Base-by-base conservation (phyloP, 2,113 vertebrate genomes). In the Brachyhypopomus occidentalis region DNA sequence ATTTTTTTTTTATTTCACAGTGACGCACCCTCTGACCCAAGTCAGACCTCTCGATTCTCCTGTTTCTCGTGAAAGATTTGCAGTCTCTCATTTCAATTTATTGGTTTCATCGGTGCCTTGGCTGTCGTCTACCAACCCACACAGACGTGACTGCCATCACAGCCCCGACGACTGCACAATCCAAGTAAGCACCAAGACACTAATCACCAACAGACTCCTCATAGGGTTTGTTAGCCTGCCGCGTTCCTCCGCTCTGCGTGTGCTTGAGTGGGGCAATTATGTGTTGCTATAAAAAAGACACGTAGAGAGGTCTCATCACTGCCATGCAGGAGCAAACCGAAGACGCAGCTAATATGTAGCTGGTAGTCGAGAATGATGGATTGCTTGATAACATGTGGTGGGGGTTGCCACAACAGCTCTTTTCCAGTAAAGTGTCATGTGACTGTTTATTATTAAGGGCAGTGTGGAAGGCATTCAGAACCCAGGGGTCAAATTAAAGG, bases 361-460 rank as follows among this genome's bases (percentile, higher is more conserved):
- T 63, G 67, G 67, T 62, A 72, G 66, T 72, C 77, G 64, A 69
- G 45, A 25, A 52, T 72, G 78, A 79, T 79, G 56, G 56, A 79
- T 72, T 79, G 25, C 38, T 62, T 79, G 19, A 60, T 48, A 79
- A 71, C 60, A 72, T 79, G 69, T 62, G 38, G 67, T 72, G 58
- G 58, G 63, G 69, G 63, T 72, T 72, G 38, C 70, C 34, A 59
- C 79, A 75, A 78, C 27, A 82, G 36, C 30, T 81, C 14, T 79
- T 71, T 85, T 85, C 71, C 75, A 81, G 79, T 82, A 82, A 81
- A 62, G 70, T 38, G 62, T 59, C 9, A 71, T 60, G 30, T 78
- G 48, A 58, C 71, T 78, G n/a, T 75, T 72, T 78, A 78, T 72
- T 74, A 81, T 78, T 78, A 78, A 81, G 75, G 60, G 77, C 59